Percentiles rank a stretch among this genome's conserved stretches.
Evolutionary conservation across 2,888 invertebrate genomes (phyloP).

Genomic region (Archaeoteleia sp.): DNA sequence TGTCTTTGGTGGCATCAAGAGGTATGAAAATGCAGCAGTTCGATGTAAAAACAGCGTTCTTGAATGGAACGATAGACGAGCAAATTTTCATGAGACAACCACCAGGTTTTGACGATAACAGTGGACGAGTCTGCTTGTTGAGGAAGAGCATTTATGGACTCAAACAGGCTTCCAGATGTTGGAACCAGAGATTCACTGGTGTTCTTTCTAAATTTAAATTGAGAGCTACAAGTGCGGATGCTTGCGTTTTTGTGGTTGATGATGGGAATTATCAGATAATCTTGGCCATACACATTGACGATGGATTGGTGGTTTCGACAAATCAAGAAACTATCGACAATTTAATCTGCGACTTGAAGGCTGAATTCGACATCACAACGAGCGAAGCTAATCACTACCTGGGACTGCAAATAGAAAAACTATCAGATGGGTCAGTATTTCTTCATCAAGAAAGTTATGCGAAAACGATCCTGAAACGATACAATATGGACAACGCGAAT

Average conservation of each 20-base stretch:
- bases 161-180: constrained; percentile 66
- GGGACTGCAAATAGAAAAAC: constrained; percentile 15
- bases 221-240: constrained; percentile 56
- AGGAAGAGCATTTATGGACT: constrained; percentile 66
- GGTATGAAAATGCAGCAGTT: constrained; percentile 56
- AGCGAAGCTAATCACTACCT: constrained; percentile 6
- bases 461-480: constrained; percentile 24
- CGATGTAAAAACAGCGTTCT: constrained; percentile 63
- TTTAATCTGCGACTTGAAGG: constrained; percentile 4
- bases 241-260: constrained; percentile 59
- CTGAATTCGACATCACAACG: constrained; percentile 13
- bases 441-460: constrained; percentile 29
- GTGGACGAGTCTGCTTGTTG: constrained; percentile 61
- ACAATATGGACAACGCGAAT: constrained; percentile 24
- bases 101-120: constrained; percentile 60
- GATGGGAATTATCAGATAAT: constrained; percentile 50
- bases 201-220: constrained; percentile 57
- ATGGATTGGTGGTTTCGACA: constrained; percentile 53
- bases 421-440: constrained; percentile 25
- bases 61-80: constrained; percentile 60
- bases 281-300: constrained; percentile 62
- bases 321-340: not conserved
- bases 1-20: constrained; percentile 56
- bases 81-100: constrained; percentile 66
- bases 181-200: constrained; percentile 60